phyloP scores from a whole-genome alignment of 1,140 invertebrate genomes.

The Achroia grisella region DNA sequence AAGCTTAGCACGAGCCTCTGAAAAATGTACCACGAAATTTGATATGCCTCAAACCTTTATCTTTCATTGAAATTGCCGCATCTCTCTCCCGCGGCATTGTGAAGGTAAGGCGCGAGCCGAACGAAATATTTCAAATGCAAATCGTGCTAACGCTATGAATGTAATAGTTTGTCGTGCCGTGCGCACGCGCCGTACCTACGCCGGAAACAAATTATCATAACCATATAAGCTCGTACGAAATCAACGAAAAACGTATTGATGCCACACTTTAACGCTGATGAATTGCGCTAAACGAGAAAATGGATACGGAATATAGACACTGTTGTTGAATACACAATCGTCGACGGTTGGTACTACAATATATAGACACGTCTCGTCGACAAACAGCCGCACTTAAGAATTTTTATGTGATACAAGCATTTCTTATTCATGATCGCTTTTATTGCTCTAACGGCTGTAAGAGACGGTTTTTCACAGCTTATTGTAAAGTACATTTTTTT shows the following conservation, averaged over 20 bases:
- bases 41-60: slow-evolving; percentile 42
- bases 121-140: slow-evolving; percentile 72
- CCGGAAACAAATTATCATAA: slow-evolving; percentile 73
- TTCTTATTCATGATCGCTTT: slow-evolving; percentile 18
- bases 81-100: slow-evolving; percentile 50
- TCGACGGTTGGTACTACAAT: slow-evolving; percentile 15
- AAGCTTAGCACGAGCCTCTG: slow-evolving; percentile 54
- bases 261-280: slow-evolving; percentile 45
- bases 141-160: slow-evolving; percentile 69
- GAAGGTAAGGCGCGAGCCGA: slow-evolving; percentile 48
- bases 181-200: slow-evolving; percentile 61
- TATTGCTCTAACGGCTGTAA: slow-evolving; percentile 20
- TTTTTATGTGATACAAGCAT: slow-evolving; percentile 19
- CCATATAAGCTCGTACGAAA: slow-evolving; percentile 65
- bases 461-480: slow-evolving; percentile 9
- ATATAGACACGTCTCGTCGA: slow-evolving; percentile 9
- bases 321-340: slow-evolving; percentile 21
- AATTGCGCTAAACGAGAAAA: slow-evolving; percentile 61
- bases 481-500: background rate
- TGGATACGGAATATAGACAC: slow-evolving; percentile 28
- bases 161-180: slow-evolving; percentile 65
- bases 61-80: slow-evolving; percentile 32
- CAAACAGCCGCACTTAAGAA: slow-evolving; percentile 10
- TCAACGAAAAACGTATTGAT: slow-evolving; percentile 63
- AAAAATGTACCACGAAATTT: slow-evolving; percentile 70